These are phyloP conservation scores for Unio pictorum DNA, from an alignment of 2,888 invertebrate species.

Conservation along the genomic window DNA sequence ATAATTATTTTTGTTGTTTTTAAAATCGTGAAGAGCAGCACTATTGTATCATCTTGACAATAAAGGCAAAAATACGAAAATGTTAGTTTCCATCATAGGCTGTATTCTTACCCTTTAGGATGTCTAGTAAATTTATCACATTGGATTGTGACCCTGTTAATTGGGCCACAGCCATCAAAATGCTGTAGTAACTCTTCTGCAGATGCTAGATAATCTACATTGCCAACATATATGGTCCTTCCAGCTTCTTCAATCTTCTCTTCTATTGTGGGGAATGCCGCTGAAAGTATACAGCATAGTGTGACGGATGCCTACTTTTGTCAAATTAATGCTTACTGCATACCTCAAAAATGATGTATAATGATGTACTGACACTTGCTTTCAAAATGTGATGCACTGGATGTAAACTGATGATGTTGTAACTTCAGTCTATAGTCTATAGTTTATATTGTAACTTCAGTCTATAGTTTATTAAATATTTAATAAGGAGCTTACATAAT, in stretches of 20 bases:
- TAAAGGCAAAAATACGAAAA: constrained; percentile 1
- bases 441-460: too few relatives aligned
- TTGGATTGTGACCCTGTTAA: constrained; percentile 98
- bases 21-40: not conserved
- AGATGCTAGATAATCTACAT: constrained; percentile 96
- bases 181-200: constrained; percentile 99
- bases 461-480: too few relatives aligned
- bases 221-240: constrained; percentile 88
- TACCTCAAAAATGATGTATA: too few relatives aligned
- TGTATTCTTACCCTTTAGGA: constrained; percentile 85
- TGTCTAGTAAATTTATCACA: constrained; percentile 99
- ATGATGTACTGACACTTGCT: too few relatives aligned
- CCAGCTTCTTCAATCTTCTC: constrained; percentile 98
- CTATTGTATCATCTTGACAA: too few relatives aligned
- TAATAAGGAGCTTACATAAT: too few relatives aligned
- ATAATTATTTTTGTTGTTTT: not conserved
- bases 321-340: too few relatives aligned
- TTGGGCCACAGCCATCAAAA: constrained; percentile 99
- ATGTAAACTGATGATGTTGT: too few relatives aligned
- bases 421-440: too few relatives aligned
- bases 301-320: too few relatives aligned
- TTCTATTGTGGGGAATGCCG: constrained; percentile 89
- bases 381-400: too few relatives aligned
- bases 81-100: not conserved
- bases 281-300: constrained; percentile 71